Base-by-base conservation (phyloP, 2,888 invertebrate genomes). In the Pomacea canaliculata region DNA sequence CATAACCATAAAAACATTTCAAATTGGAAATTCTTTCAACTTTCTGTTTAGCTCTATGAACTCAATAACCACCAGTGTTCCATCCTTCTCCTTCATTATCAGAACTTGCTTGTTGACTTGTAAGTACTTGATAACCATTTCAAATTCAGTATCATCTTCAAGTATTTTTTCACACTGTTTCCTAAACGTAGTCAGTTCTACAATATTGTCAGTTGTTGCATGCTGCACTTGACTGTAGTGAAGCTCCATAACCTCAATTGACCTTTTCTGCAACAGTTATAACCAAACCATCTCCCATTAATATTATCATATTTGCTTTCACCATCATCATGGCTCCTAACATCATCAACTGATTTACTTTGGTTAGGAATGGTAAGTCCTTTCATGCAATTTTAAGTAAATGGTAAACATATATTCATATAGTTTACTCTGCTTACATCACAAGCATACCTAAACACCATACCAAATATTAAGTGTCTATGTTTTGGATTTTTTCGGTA, bases 61-160 rank as follows among this genome's bases (percentile, higher is more conserved):
- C 16, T 10, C 51, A 56, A 56, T 56, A 56, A 56, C 51, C 51
- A 81, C 81, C 60, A 68, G 67, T 46, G 73, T 78, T 59, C 72
- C 76, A 56, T 80, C 77, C 16, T 66, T 63, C n/a, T 75, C 79
- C 23, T 76, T 69, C 23, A 67, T 62, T 18, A 78, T 23, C 18
- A 76, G n/a, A 49, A 80, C 65, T 66, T 80, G 78, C 19, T 66
- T 74, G 62, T 81, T 79, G n/a, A 68, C 67, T 46, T 79, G 76
- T 68, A 81, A 73, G 70, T 81, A 78, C 16, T 73, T 73, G 19
- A 81, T 37, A 12, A 81, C 71, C 18, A 81, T 51, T n/a, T 81
- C 71, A 70, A 79, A 79, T 48, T 81, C 78, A 48, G 66, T 27
- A 56, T 79, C 78, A 16, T 60, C 48, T 27, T 72, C 71, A 56